Conservation (phyloP, 2,797 vertebrate genomes). For the Phrynocephalus forsythii region DNA sequence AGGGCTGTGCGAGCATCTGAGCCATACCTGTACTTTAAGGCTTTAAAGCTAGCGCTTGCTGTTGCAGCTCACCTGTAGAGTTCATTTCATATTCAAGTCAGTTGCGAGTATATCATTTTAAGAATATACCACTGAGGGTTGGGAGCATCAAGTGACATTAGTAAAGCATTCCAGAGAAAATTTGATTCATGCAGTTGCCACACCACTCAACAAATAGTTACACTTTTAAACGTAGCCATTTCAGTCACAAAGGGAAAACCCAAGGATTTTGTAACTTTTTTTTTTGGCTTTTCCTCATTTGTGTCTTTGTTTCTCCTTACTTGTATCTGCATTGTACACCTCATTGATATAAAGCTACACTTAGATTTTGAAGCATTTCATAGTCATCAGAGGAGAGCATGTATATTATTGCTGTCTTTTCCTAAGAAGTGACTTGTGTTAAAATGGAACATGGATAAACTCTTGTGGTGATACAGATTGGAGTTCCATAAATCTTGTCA, state of each 20-base stretch:
- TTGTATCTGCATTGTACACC: neutral
- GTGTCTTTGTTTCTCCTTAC: neutral
- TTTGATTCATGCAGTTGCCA: constrained; percentile 30
- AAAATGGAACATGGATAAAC: neutral
- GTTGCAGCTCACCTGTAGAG: constrained; percentile 59
- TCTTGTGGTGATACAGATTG: neutral
- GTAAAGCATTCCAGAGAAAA: constrained; percentile 25
- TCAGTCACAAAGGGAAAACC: neutral
- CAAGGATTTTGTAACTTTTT: neutral
- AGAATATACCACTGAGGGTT: constrained; percentile 44
- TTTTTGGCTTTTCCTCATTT: neutral
- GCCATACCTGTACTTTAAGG: constrained; percentile 53
- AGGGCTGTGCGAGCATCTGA: constrained; percentile 57
- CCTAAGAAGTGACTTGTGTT: neutral
- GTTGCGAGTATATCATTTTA: constrained; percentile 20
- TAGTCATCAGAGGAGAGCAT: too few species aligned
- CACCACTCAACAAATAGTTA: neutral
- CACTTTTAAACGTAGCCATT: neutral
- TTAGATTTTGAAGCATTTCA: neutral
- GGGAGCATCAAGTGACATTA: neutral
- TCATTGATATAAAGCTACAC: neutral
- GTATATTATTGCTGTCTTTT: neutral
- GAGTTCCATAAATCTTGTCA: neutral
- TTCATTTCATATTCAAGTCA: constrained; percentile 55
- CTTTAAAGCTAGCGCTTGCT: constrained; percentile 56